Evolutionary conservation across 2,888 invertebrate species (phyloP).

Genomic region (Drosophila differens): DNA sequence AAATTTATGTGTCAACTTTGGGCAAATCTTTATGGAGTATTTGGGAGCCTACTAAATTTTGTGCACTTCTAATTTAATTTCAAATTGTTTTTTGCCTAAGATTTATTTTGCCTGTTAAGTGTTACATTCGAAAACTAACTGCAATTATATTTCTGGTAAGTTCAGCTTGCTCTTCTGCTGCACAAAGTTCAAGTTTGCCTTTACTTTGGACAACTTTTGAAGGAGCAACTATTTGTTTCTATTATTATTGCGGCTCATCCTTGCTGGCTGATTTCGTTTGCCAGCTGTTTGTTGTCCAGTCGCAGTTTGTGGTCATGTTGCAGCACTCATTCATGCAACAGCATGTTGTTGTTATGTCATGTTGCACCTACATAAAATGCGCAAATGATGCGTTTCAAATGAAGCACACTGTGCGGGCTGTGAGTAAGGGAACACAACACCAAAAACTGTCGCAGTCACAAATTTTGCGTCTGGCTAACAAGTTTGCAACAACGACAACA

Average conservation of each 20-base stretch:
- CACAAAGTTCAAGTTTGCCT: not conserved
- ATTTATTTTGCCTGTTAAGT: not conserved
- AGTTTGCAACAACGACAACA: conserved; percentile 50
- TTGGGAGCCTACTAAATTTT: not conserved
- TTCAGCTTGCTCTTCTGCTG: not conserved
- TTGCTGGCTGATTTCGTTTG: conserved; percentile 3
- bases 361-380: conserved; percentile 77
- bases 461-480: conserved; percentile 69
- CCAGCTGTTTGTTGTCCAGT: conserved; percentile 37
- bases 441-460: conserved; percentile 79
- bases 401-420: conserved; percentile 16
- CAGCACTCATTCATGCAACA: conserved; percentile 58
- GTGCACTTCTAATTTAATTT: conserved; percentile 4
- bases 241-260: conserved; percentile 8
- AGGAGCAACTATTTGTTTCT: not conserved
- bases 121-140: not conserved
- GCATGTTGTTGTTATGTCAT: conserved; percentile 49
- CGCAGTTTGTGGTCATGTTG: conserved; percentile 63
- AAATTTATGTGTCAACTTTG: conserved; percentile 1
- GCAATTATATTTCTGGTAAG: not conserved
- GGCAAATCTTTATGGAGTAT: not conserved
- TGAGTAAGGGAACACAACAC: conserved; percentile 18
- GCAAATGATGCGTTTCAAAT: conserved; percentile 75
- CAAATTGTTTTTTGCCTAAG: not conserved
- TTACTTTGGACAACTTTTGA: not conserved